Conservation (phyloP, 2,113 vertebrate genomes). For the Esox niger region DNA sequence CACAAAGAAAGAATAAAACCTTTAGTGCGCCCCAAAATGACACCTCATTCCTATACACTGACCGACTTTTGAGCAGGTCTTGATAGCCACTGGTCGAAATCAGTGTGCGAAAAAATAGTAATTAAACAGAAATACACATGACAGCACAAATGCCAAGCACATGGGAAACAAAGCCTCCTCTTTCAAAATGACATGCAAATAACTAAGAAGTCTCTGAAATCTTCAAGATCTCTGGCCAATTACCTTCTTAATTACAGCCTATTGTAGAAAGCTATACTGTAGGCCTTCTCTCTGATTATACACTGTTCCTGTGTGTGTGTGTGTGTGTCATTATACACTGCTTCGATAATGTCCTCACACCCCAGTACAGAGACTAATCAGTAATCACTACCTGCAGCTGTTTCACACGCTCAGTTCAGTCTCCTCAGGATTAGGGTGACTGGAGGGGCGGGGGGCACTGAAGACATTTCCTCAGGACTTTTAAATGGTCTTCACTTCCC, state of each 20-base stretch:
- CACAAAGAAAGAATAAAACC: neutral
- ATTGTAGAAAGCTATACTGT: slow-evolving; percentile 74
- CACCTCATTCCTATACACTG: too few relatives aligned
- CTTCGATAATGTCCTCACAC: slow-evolving; percentile 75
- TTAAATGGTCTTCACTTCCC: too few relatives aligned
- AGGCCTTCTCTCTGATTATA: slow-evolving; percentile 74
- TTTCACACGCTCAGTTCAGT: slow-evolving; percentile 40
- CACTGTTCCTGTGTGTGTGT: slow-evolving; percentile 50
- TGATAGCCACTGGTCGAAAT: too few relatives aligned
- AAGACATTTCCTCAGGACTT: too few relatives aligned
- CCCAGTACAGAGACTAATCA: slow-evolving; percentile 68
- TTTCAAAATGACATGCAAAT: slow-evolving; percentile 67
- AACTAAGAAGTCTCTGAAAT: slow-evolving; percentile 69
- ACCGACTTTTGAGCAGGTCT: too few relatives aligned
- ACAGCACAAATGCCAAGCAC: slow-evolving; percentile 34
- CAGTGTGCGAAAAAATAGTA: slow-evolving; percentile 14
- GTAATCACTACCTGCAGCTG: slow-evolving; percentile 83
- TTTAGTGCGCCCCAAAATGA: too few relatives aligned
- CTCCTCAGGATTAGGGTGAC: slow-evolving; percentile 50
- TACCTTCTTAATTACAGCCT: slow-evolving; percentile 80
- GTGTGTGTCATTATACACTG: slow-evolving; percentile 67
- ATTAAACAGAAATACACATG: slow-evolving; percentile 50
- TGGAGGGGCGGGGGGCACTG: too few relatives aligned
- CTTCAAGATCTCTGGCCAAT: slow-evolving; percentile 75
- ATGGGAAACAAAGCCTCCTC: too few relatives aligned